Evolutionary conservation across 1,140 invertebrate genomes (phyloP), one percentile per base, ranked within the genome.

Genomic region (Euwallacea similis): DNA sequence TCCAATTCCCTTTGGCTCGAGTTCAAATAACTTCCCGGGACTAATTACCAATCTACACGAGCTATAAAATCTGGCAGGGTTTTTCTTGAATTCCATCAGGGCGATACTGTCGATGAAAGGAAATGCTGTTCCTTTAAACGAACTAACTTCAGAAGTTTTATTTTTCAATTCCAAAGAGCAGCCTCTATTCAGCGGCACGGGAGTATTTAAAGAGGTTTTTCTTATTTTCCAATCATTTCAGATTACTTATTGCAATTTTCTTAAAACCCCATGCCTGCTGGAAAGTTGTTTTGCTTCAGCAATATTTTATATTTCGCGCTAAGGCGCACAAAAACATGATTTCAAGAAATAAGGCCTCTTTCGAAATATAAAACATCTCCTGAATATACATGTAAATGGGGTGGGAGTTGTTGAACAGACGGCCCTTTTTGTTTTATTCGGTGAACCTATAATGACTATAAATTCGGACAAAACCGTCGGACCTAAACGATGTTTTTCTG

Each of bases 161-260:
- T 56, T 56, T 16, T 33, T 33, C 21, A 33, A 33, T 33, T 33
- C 21, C 21, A 33, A 15, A 11, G 8, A 56, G 54, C 46, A 50
- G 46, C 46, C 21, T 33, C 21, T 33, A 33, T 33, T 33, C 21
- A 50, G 46, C 13, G 6, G 46, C 46, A 56, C 11, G 54, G 54
- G 16, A 56, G 11, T 56, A 21, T 16, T 56, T 56, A 56, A 56
- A 56, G 16, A 56, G 11, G 11, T 56, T 56, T 16, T 56, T 56
- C 11, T 56, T 56, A 56, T 56, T 56, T 56, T 56, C 54, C 54
- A 56, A 56, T 56, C 54, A 56, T 56, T 56, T 56, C 54, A 21
- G 16, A 56, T 56, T 56, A 56, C 54, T 56, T 56, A 56, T 56
- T 56, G 54, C 54, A 56, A 56, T 56, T 56, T 56, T 56, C 46